Base-by-base conservation (phyloP, 2,113 vertebrate genomes). In the Atractosteus spatula region DNA sequence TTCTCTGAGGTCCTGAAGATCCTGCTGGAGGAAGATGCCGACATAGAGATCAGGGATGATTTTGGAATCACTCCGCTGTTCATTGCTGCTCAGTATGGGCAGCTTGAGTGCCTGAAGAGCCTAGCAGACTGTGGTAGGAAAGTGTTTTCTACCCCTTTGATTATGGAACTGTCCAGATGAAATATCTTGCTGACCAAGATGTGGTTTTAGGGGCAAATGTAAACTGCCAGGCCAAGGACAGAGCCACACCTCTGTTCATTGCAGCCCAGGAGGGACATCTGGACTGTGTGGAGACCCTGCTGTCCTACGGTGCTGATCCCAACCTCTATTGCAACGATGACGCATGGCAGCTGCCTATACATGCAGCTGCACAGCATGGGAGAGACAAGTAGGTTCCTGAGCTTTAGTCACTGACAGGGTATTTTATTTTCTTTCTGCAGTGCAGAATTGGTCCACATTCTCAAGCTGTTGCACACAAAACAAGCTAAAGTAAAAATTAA, bases 211-310 rank as follows among this genome's bases (percentile, higher is more conserved):
- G 97, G 62, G 95, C 96, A 13, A 84, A 89, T 0, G 82, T 96
- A 69, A 96, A 95, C 87, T 88, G 87, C 71, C 95, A 96, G 76
- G 95, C 95, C 7, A 89, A 86, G 4, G 97, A 99, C 84, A 87
- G 88, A 78, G 96, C 96, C 68, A 96, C 95, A 0, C 95, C 97
- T 0, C 88, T 99, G 72, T 87, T 98, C 74, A 97, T 99, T 5
- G 94, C 97, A n/a, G 90, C 94, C 0, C 97, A 99, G 80, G 96
- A 99, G 77, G 97, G 96, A n/a, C 94, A 98, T 42, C 5, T 68
- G 0, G 43, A 78, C 0, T 96, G 96, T 45, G 93, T 96, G 84
- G 88, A 94, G 1, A 74, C 93, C 43, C 82, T 99, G 71, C 7
- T 99, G 74, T 77, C 89, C 1, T 84, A 73, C 44, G 90, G 93